Conservation (phyloP, 2,113 vertebrate genomes). For the Anarhynchus alexandrinus region DNA sequence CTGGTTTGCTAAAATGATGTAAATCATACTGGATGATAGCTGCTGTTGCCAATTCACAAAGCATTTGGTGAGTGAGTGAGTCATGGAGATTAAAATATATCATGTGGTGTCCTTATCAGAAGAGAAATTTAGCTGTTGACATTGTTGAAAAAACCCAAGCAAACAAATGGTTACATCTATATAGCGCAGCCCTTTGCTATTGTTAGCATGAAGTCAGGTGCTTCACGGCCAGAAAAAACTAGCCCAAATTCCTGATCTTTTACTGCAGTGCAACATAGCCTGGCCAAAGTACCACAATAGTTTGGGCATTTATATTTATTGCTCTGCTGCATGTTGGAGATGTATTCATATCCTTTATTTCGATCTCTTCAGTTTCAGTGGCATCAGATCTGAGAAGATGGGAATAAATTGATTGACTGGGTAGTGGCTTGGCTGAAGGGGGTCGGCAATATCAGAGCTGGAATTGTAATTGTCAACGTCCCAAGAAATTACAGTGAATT, state of each 20-base stretch:
- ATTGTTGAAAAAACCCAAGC: background rate
- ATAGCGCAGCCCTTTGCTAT: background rate
- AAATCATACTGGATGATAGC: background rate
- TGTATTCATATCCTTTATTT: fast-evolving
- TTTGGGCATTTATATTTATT: background rate
- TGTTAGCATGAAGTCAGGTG: background rate
- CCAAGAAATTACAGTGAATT: background rate
- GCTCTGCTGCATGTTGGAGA: background rate
- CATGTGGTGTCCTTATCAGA: background rate
- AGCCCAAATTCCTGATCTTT: background rate
- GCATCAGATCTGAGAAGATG: background rate
- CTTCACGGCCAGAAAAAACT: background rate
- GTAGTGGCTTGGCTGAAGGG: background rate
- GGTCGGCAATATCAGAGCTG: background rate
- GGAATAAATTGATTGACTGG: background rate
- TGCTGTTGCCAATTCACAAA: background rate
- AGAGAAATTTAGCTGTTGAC: background rate
- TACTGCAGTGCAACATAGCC: background rate
- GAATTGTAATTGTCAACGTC: background rate
- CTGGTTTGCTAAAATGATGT: background rate
- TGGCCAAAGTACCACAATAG: background rate
- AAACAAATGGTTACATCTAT: background rate
- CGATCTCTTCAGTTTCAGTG: background rate
- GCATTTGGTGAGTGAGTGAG: background rate
- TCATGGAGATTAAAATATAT: fast-evolving